These are phyloP conservation scores for Stichodactyla helianthus DNA, from an alignment of 64 coral and sea anemone species.

Conservation along the genomic window DNA sequence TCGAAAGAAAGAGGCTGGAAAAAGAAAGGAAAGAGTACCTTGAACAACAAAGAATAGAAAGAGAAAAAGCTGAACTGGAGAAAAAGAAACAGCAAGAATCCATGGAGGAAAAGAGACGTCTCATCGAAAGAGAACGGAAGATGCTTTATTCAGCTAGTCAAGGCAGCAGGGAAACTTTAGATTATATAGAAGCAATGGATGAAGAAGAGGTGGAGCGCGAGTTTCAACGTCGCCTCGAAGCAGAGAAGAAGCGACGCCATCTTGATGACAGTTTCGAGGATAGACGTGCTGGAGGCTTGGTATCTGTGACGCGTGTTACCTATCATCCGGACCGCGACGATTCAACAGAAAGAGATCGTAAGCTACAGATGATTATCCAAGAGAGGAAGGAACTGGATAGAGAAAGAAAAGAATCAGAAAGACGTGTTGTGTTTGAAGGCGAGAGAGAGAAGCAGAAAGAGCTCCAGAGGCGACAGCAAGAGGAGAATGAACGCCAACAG, in stretches of 20 bases:
- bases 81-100: neutral
- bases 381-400: conserved; percentile 47
- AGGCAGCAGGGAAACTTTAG: conserved; percentile 63
- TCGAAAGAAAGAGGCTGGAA: conserved; percentile 37
- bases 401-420: conserved; percentile 42
- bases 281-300: conserved; percentile 37
- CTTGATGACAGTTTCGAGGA: conserved; percentile 25
- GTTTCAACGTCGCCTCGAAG: conserved; percentile 65
- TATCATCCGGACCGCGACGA: conserved; percentile 68
- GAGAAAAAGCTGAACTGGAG: conserved; percentile 12
- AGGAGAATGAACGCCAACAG: conserved; percentile 57
- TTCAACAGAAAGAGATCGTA: conserved; percentile 50
- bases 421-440: conserved; percentile 34
- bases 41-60: conserved; percentile 7
- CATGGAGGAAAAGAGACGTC: neutral
- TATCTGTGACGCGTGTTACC: conserved; percentile 68
- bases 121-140: conserved; percentile 9
- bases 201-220: conserved; percentile 83
- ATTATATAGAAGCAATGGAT: conserved; percentile 67
- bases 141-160: neutral
- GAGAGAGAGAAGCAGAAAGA: conserved; percentile 40
- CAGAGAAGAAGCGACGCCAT: conserved; percentile 41
- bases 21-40: conserved; percentile 26
- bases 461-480: conserved; percentile 16
- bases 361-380: conserved; percentile 52